These are phyloP conservation scores for Chionoecetes opilio DNA, from an alignment of 1,140 invertebrate genomes.

Conservation along the genomic window DNA sequence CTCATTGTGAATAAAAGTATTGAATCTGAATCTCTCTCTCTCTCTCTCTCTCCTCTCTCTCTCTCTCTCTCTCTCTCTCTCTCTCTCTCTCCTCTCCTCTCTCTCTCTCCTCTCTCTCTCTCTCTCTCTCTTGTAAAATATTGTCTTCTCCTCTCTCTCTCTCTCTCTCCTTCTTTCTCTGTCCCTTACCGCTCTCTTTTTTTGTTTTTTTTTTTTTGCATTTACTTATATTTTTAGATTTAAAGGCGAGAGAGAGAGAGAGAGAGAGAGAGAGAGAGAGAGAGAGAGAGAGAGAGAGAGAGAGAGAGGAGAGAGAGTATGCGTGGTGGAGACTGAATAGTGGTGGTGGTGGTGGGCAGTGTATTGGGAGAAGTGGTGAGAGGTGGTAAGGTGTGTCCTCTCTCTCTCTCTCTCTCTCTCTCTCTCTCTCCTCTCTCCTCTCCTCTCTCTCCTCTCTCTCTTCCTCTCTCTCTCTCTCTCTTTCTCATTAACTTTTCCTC, in stretches of 20 bases:
- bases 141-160: neutral
- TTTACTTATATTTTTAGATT: no score
- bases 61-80: neutral
- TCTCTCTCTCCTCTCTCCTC: neutral
- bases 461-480: neutral
- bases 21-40: neutral
- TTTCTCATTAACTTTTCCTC: neutral
- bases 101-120: neutral
- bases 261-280: constrained; percentile 8
- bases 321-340: constrained; percentile 2
- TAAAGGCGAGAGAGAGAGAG: neutral
- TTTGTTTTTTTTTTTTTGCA: neutral
- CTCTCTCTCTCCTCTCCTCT: neutral
- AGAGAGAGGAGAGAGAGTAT: neutral
- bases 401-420: constrained; percentile 40
- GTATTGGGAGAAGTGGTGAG: neutral
- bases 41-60: neutral
- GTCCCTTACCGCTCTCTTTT: neutral
- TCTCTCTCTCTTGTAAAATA: neutral
- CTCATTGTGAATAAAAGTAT: no score
- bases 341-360: neutral
- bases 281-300: constrained; percentile 12
- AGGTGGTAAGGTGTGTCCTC: neutral
- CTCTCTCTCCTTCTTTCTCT: neutral
- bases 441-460: neutral